Conservation (phyloP, 2,888 invertebrate species). For the Ennomos quercinarius region DNA sequence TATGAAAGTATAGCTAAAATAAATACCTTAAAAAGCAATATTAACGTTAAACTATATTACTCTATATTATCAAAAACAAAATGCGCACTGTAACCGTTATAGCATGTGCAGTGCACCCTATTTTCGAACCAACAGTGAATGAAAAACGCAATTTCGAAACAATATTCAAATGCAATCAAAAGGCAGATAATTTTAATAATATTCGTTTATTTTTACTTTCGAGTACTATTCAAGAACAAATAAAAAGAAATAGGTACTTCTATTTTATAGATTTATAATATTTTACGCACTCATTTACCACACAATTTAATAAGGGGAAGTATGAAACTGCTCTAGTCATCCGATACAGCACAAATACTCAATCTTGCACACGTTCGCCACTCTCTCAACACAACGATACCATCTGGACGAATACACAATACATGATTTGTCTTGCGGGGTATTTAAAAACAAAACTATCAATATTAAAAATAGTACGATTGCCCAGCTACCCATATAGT, state of each 20-base stretch:
- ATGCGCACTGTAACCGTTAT: conserved; percentile 68
- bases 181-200: conserved; percentile 71
- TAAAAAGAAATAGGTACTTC: conserved; percentile 47
- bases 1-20: conserved; percentile 82
- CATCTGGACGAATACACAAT: conserved; percentile 64
- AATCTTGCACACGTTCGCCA: conserved; percentile 53
- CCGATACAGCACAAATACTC: conserved; percentile 55
- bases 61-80: conserved; percentile 67
- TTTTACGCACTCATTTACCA: conserved; percentile 45
- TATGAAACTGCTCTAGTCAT: conserved; percentile 43
- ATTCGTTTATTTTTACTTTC: conserved; percentile 69
- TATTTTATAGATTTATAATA: conserved; percentile 42
- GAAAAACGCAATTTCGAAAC: conserved; percentile 57
- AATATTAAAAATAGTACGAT: conserved; percentile 81
- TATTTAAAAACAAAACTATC: conserved; percentile 69
- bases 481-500: conserved; percentile 84
- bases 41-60: conserved; percentile 77
- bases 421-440: conserved; percentile 69
- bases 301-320: conserved; percentile 36
- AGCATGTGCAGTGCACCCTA: conserved; percentile 44
- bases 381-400: conserved; percentile 61
- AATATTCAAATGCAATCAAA: conserved; percentile 76
- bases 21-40: conserved; percentile 82
- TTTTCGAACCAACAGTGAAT: conserved; percentile 47
- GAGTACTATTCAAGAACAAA: conserved; percentile 57